Conservation (phyloP, 2,113 vertebrate genomes). For the Empidonax traillii region DNA sequence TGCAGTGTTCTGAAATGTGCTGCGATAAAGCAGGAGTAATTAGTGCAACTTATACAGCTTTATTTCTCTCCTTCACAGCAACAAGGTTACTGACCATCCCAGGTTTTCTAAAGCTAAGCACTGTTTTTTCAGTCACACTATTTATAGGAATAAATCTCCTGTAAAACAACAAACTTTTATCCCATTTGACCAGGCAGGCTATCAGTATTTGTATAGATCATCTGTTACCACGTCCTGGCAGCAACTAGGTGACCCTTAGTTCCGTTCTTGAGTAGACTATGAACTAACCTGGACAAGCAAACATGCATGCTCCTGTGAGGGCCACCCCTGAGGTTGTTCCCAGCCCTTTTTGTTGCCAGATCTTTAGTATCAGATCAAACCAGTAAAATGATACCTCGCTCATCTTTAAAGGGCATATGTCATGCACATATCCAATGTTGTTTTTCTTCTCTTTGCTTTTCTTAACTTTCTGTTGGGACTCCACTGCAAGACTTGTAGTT, state of each 20-base stretch:
- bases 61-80: neutral
- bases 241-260: neutral
- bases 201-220: neutral
- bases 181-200: neutral
- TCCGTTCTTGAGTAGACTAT: neutral
- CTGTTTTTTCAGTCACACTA: neutral
- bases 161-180: neutral
- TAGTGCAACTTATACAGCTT: neutral
- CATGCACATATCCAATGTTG: neutral
- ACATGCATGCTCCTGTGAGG: rapidly evolving
- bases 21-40: neutral
- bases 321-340: neutral
- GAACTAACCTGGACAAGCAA: neutral
- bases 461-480: neutral
- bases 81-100: neutral
- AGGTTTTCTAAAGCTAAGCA: neutral
- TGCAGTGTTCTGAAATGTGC: neutral
- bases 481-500: neutral
- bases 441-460: neutral
- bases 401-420: neutral
- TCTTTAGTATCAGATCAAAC: neutral
- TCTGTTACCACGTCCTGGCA: neutral
- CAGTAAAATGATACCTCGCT: neutral
- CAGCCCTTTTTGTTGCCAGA: neutral
- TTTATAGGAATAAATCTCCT: neutral